phyloP scores from a whole-genome alignment of 2,113 vertebrate genomes.

The Cryptomyrus ogoouensis region DNA sequence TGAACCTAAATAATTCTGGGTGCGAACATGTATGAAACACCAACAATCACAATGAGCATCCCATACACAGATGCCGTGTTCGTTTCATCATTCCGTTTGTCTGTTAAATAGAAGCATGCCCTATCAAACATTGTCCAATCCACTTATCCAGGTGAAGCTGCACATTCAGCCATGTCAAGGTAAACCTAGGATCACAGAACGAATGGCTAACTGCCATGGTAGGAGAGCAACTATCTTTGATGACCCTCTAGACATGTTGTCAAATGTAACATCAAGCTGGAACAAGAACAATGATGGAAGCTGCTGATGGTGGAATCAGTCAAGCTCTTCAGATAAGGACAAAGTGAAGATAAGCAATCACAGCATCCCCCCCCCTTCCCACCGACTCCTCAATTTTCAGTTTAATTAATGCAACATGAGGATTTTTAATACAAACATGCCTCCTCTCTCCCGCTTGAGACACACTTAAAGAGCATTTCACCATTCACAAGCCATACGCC shows the following conservation, averaged over 20 bases:
- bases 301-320: neutral
- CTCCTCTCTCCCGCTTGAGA: neutral
- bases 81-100: neutral
- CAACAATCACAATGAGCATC: neutral
- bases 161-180: neutral
- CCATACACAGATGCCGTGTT: neutral
- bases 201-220: neutral
- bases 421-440: neutral
- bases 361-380: neutral
- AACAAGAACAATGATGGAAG: neutral
- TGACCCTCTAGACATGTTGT: neutral
- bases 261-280: neutral
- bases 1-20: neutral
- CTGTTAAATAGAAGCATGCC: neutral
- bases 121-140: neutral
- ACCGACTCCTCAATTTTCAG: neutral
- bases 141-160: neutral
- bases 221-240: neutral
- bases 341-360: neutral
- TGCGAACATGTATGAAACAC: neutral
- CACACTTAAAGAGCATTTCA: neutral
- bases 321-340: neutral
- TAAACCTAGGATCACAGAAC: neutral
- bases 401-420: neutral
- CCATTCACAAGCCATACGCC: neutral